A percentile compares a stretch with the other conserved stretches of the same genome.
These are phyloP conservation scores for Drepana falcataria DNA, from an alignment of 2,888 invertebrate genomes.

Conservation along the genomic window DNA sequence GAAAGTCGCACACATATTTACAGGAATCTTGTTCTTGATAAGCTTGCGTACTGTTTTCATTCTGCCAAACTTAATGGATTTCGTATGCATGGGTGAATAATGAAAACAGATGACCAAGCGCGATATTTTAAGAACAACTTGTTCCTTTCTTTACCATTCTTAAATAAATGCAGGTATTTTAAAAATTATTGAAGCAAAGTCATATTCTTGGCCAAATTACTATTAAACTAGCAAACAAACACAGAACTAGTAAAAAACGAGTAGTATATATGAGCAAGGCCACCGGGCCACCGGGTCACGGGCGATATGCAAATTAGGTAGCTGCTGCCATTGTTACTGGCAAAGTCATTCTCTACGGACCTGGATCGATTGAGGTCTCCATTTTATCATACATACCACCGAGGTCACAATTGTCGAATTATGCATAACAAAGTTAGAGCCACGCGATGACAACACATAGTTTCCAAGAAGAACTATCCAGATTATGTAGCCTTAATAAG, in stretches of 20 bases:
- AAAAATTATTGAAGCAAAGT: too few species aligned
- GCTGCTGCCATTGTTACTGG: slow-evolving; percentile 53
- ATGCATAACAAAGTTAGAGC: not conserved
- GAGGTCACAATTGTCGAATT: not conserved
- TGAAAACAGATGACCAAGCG: too few species aligned
- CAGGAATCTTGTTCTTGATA: too few species aligned
- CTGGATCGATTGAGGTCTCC: slow-evolving; percentile 13
- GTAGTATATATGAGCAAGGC: slow-evolving; percentile 44
- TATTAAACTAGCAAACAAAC: slow-evolving; percentile 10
- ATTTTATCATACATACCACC: not conserved
- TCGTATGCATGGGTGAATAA: too few species aligned
- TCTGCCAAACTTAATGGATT: too few species aligned
- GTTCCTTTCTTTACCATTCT: too few species aligned
- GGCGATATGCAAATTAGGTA: slow-evolving; percentile 58
- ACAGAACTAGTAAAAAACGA: slow-evolving; percentile 29
- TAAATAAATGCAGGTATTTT: too few species aligned
- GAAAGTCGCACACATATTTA: too few species aligned
- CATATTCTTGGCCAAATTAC: too few species aligned
- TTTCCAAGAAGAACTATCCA: not conserved
- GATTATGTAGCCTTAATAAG: too few species aligned
- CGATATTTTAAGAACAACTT: too few species aligned
- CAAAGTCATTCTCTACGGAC: slow-evolving; percentile 22
- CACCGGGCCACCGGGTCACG: slow-evolving; percentile 59
- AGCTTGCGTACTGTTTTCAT: too few species aligned
- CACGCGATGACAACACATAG: not conserved